Evolutionary conservation across 2,113 vertebrate species (phyloP).

Genomic region (Serilophus lunatus): DNA sequence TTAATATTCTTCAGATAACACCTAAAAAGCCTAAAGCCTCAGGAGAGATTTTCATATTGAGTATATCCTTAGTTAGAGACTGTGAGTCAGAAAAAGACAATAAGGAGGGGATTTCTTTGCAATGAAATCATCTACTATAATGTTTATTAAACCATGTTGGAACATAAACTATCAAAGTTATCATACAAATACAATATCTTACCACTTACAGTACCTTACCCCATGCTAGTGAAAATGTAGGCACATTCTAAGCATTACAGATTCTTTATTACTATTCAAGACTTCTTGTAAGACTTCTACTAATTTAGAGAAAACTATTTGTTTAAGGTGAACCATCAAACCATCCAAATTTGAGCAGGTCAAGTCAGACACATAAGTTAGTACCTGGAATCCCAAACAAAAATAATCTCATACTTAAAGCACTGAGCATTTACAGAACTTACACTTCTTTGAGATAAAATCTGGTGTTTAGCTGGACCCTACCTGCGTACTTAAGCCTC

Average conservation of each 20-base stretch:
- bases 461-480: neutral
- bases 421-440: neutral
- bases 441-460: neutral
- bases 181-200: neutral
- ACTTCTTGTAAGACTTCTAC: neutral
- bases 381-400: neutral
- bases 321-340: neutral
- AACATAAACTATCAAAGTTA: neutral
- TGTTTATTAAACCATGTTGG: neutral
- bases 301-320: neutral
- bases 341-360: neutral
- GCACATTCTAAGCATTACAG: neutral
- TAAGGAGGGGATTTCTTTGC: neutral
- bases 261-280: neutral
- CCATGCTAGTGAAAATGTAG: neutral
- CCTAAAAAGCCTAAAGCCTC: neutral
- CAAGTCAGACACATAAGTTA: neutral
- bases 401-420: neutral
- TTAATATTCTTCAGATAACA: neutral
- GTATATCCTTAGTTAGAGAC: slow-evolving; percentile 9
- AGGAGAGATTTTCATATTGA: neutral
- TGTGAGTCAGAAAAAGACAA: neutral
- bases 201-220: neutral
- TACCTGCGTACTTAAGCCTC: neutral
- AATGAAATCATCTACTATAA: neutral